These are phyloP conservation scores for Ceratothoa steindachneri DNA, from an alignment of 2,888 invertebrate genomes.

Conservation along the genomic window DNA sequence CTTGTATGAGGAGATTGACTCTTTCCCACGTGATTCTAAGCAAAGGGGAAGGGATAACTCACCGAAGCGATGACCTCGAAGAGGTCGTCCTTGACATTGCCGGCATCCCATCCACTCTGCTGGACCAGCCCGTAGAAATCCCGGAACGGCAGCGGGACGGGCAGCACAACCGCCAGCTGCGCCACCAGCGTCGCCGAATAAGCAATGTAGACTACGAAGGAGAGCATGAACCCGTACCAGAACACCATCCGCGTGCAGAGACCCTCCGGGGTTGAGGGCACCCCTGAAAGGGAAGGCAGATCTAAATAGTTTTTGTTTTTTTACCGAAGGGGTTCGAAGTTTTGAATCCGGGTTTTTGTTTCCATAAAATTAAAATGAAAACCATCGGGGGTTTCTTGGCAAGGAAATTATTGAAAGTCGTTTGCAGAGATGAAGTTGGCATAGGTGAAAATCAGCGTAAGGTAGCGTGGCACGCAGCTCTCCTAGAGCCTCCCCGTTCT, in stretches of 20 bases:
- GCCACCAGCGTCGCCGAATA: conserved; percentile 44
- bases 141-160: conserved; percentile 31
- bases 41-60: conserved; percentile 12
- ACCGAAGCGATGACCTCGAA: conserved; percentile 43
- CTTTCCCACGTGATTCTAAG: too few species aligned
- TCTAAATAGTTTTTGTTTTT: too few species aligned
- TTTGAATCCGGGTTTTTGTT: too few species aligned
- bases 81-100: conserved; percentile 34
- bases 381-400: too few species aligned
- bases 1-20: too few species aligned
- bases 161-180: conserved; percentile 31
- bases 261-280: conserved; percentile 20
- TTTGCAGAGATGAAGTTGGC: too few species aligned
- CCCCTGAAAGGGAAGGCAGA: conserved; percentile 23
- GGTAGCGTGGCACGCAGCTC: too few species aligned
- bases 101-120: conserved; percentile 32
- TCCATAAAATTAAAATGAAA: too few species aligned
- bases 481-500: too few species aligned
- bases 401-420: too few species aligned
- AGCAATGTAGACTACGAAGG: conserved; percentile 37
- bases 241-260: conserved; percentile 23
- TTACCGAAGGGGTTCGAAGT: too few species aligned
- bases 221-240: conserved; percentile 30
- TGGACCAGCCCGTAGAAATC: conserved; percentile 28
- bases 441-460: too few species aligned